phyloP scores from a whole-genome alignment of 2,888 invertebrate species.

The Acleris laterana region DNA sequence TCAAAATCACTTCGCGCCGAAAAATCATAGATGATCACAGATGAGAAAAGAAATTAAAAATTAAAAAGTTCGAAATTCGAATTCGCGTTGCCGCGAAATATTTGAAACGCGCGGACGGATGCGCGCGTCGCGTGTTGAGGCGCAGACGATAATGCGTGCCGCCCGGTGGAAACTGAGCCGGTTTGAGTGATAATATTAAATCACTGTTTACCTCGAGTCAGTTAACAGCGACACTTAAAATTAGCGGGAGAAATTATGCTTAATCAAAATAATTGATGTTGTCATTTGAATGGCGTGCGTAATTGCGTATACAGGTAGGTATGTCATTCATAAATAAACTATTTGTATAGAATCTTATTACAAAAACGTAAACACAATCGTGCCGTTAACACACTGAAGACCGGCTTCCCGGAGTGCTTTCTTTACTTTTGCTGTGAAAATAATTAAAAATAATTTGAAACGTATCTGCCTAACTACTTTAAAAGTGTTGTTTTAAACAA shows the following conservation, averaged over 20 bases:
- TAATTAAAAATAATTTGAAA: no score
- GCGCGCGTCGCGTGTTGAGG: constrained; percentile 76
- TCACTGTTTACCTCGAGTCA: constrained; percentile 21
- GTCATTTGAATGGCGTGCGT: no score
- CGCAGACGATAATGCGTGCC: constrained; percentile 68
- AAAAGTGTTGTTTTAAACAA: no score
- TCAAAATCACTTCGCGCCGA: constrained; percentile 9
- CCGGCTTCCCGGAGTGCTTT: no score
- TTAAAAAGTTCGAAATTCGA: constrained; percentile 48
- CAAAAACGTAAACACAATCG: no score
- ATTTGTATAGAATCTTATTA: no score
- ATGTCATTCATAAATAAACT: no score
- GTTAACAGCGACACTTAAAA: constrained; percentile 5
- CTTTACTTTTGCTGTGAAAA: no score
- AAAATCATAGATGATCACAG: not conserved
- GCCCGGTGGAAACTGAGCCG: constrained; percentile 60
- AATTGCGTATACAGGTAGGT: no score
- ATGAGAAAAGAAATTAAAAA: constrained; percentile 18
- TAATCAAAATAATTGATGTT: constrained; percentile 1
- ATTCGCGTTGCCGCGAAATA: constrained; percentile 68
- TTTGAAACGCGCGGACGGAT: constrained; percentile 63
- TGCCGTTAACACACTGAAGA: no score
- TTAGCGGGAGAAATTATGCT: constrained; percentile 1
- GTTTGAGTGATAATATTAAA: constrained; percentile 41
- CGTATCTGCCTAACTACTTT: no score